phyloP scores from a whole-genome alignment of 2,113 vertebrate genomes.

The Microtus ochrogaster region DNA sequence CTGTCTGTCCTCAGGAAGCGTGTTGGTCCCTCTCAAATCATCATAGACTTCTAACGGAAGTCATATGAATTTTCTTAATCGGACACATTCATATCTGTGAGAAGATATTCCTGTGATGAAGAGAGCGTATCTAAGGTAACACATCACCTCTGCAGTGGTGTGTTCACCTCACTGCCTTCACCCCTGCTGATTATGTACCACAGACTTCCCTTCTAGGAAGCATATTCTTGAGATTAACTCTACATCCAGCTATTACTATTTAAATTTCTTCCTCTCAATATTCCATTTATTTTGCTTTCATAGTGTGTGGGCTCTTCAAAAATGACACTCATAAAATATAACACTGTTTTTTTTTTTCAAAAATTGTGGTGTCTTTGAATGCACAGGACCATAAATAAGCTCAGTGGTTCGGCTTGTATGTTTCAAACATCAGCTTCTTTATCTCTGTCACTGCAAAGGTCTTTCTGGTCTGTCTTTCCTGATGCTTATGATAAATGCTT shows the following conservation, averaged over 20 bases:
- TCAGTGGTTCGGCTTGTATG: constrained; percentile 81
- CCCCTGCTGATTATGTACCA: constrained; percentile 48
- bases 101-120: neutral
- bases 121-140: neutral
- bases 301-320: constrained; percentile 82
- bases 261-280: constrained; percentile 84
- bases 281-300: constrained; percentile 86
- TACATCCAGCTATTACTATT: constrained; percentile 79
- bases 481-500: constrained; percentile 81
- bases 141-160: neutral
- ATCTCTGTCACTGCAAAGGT: constrained; percentile 83
- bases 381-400: constrained; percentile 84
- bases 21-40: neutral
- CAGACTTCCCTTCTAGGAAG: constrained; percentile 75
- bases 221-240: constrained; percentile 84
- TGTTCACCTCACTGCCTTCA: constrained; percentile 61
- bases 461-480: constrained; percentile 77
- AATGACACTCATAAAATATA: constrained; percentile 85
- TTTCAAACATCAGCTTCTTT: constrained; percentile 84
- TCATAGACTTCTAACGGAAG: neutral
- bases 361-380: constrained; percentile 84
- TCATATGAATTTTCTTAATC: neutral
- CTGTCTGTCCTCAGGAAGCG: neutral
- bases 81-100: neutral
- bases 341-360: constrained; percentile 16